Evolutionary conservation across 2,888 invertebrate species (phyloP).

Genomic region (Cyaniris semiargus): DNA sequence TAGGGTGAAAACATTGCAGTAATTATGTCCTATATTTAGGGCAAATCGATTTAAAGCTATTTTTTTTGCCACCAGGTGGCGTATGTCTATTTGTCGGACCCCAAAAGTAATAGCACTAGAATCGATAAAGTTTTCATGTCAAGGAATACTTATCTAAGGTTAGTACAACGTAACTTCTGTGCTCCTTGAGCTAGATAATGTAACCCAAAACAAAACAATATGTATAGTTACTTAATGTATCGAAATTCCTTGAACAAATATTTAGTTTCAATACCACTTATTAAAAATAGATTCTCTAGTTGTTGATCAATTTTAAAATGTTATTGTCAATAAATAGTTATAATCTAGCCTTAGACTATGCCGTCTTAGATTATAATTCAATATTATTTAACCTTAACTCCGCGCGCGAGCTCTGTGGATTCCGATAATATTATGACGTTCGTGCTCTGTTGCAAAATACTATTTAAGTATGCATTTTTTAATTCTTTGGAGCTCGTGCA

Average conservation of each 20-base stretch:
- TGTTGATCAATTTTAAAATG: background rate
- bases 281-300: background rate
- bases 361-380: too few relatives aligned
- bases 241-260: background rate
- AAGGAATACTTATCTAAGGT: conserved; percentile 24
- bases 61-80: conserved; percentile 15
- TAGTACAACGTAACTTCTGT: conserved; percentile 11
- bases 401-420: too few relatives aligned
- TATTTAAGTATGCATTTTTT: too few relatives aligned
- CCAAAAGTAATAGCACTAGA: conserved; percentile 3
- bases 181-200: background rate
- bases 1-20: too few relatives aligned
- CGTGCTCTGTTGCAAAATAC: too few relatives aligned
- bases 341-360: background rate
- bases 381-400: too few relatives aligned
- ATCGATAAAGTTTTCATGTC: conserved; percentile 21
- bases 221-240: background rate
- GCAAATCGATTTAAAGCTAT: background rate
- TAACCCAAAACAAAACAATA: conserved; percentile 4
- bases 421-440: too few relatives aligned
- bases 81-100: background rate
- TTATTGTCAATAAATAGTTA: background rate
- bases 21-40: too few relatives aligned
- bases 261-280: background rate
- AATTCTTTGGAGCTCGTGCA: too few relatives aligned